Conservation (phyloP, 2,113 vertebrate genomes). For the Camelus bactrianus region DNA sequence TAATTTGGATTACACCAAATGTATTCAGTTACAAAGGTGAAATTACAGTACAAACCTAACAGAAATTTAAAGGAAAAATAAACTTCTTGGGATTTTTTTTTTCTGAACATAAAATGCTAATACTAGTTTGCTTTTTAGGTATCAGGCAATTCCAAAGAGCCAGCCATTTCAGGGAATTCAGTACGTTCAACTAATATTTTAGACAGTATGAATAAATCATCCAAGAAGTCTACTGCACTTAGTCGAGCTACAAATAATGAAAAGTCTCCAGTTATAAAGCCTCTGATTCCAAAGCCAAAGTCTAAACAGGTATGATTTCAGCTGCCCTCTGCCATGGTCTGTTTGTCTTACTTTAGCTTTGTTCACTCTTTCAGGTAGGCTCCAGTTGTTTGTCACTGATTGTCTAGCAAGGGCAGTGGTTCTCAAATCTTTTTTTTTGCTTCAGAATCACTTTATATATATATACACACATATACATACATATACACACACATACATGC, state of each 20-base stretch:
- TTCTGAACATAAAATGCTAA: slow-evolving; percentile 62
- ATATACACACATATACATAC: background rate
- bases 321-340: background rate
- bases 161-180: slow-evolving; percentile 76
- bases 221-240: slow-evolving; percentile 86
- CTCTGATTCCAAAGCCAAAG: slow-evolving; percentile 92
- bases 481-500: too few species aligned
- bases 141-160: slow-evolving; percentile 86
- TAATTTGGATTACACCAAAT: slow-evolving; percentile 58
- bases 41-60: background rate
- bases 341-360: slow-evolving; percentile 2
- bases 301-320: slow-evolving; percentile 90
- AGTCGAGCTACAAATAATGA: slow-evolving; percentile 83
- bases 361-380: background rate
- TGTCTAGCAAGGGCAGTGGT: background rate
- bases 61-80: slow-evolving; percentile 51
- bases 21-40: slow-evolving; percentile 42
- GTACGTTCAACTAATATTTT: slow-evolving; percentile 89
- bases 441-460: background rate
- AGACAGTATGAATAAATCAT: slow-evolving; percentile 92
- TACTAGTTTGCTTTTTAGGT: slow-evolving; percentile 87
- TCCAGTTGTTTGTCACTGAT: background rate
- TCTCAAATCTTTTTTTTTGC: background rate
- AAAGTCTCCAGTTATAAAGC: slow-evolving; percentile 92
- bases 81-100: background rate